Conservation (phyloP, 2,113 vertebrate species). For the Lepisosteus osseus region DNA sequence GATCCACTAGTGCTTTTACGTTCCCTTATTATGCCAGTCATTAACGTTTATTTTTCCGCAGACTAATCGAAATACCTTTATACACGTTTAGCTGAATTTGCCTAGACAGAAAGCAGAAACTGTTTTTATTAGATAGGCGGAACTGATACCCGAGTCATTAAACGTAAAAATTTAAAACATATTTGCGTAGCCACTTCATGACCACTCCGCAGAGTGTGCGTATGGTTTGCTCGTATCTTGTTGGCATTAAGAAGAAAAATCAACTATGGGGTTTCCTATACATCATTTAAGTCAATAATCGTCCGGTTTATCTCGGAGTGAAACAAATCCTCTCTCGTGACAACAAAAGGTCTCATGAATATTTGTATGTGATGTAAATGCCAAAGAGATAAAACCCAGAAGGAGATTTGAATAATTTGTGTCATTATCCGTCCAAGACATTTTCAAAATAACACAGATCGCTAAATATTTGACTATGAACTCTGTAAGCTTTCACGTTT, state of each 20-base stretch:
- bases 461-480: conserved; percentile 52
- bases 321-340: conserved; percentile 31
- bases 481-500: not conserved
- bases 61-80: no score
- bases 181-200: not conserved
- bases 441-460: conserved; percentile 35
- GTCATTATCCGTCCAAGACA: conserved; percentile 43
- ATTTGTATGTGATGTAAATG: conserved; percentile 52
- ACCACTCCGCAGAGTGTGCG: conserved; percentile 39
- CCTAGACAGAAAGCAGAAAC: not conserved
- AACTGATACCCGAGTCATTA: not conserved
- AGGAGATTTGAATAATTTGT: conserved; percentile 55
- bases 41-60: no score
- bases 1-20: no score
- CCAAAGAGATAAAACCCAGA: conserved; percentile 50
- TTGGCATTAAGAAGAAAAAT: conserved; percentile 32
- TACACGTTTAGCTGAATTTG: no score
- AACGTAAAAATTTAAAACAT: conserved; percentile 5
- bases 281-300: conserved; percentile 31
- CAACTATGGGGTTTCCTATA: conserved; percentile 22
- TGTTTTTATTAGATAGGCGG: not conserved
- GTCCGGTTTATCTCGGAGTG: conserved; percentile 43
- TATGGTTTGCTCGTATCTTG: conserved; percentile 35
- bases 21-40: no score
- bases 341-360: conserved; percentile 40